These are phyloP conservation scores for Drosophila sucinea DNA, from an alignment of 1,140 invertebrate species.

Conservation along the genomic window DNA sequence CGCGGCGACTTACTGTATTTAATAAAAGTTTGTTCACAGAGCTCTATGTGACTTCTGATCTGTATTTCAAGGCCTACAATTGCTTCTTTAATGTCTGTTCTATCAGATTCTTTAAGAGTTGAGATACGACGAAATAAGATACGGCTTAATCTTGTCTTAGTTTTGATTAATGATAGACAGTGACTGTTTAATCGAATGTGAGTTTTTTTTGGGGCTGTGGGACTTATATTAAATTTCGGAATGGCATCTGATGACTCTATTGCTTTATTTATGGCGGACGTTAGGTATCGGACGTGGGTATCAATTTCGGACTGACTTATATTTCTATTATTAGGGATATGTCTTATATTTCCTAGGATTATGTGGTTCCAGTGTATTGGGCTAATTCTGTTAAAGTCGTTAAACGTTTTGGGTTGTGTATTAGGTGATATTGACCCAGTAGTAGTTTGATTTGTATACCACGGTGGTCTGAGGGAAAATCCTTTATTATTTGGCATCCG, in stretches of 20 bases:
- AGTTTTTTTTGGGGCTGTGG: neutral
- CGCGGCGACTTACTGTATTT: too few relatives aligned
- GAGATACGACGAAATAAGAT: neutral
- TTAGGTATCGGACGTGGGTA: neutral
- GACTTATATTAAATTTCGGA: conserved; percentile 1
- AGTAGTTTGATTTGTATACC: neutral
- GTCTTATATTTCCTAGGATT: neutral
- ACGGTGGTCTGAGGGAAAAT: conserved; percentile 15
- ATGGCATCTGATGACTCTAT: conserved; percentile 12
- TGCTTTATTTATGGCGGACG: neutral
- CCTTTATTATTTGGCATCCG: neutral
- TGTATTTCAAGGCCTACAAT: too few relatives aligned
- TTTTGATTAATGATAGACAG: neutral
- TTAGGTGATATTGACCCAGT: neutral
- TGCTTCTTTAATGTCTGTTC: too few relatives aligned
- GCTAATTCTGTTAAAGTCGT: conserved; percentile 9
- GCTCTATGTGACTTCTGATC: too few relatives aligned
- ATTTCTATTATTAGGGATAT: neutral
- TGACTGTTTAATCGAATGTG: neutral
- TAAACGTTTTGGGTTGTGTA: neutral
- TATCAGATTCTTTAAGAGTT: too few relatives aligned
- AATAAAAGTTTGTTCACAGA: too few relatives aligned
- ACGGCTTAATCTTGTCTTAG: neutral
- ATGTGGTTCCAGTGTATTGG: neutral
- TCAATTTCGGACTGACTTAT: neutral